Evolutionary conservation across 1,140 invertebrate species (phyloP).

Genomic region (Portunus trituberculatus): DNA sequence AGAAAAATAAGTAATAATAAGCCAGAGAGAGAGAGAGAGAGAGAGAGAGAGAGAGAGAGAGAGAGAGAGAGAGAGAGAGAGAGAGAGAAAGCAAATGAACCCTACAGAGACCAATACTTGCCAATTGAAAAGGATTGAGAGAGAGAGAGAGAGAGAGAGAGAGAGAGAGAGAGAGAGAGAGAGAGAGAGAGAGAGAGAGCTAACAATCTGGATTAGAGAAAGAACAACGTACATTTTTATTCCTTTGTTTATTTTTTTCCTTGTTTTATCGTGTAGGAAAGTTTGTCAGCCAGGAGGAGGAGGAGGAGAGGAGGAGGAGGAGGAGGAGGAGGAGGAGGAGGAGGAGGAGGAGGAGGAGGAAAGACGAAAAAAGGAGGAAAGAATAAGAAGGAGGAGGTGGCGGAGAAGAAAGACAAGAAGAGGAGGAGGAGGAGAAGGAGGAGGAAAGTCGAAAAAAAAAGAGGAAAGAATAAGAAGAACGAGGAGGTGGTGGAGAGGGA

Average conservation of each 20-base stretch:
- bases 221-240: no score
- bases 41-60: background rate
- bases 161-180: background rate
- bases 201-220: no score
- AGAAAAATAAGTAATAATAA: no score
- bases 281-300: no score
- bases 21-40: no score
- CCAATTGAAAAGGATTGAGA: background rate
- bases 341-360: background rate
- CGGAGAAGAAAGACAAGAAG: background rate
- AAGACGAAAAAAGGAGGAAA: background rate
- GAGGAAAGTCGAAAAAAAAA: background rate
- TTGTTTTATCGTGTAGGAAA: no score
- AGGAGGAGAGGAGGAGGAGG: background rate
- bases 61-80: background rate
- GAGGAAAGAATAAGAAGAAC: background rate
- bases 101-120: no score
- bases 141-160: background rate
- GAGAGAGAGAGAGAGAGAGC: background rate
- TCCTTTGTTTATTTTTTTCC: no score
- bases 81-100: no score
- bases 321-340: background rate
- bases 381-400: background rate
- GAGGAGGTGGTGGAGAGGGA: background rate
- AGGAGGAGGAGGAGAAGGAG: background rate